Conservation (phyloP, 2,888 invertebrate species). For the Cerastis leucographa region DNA sequence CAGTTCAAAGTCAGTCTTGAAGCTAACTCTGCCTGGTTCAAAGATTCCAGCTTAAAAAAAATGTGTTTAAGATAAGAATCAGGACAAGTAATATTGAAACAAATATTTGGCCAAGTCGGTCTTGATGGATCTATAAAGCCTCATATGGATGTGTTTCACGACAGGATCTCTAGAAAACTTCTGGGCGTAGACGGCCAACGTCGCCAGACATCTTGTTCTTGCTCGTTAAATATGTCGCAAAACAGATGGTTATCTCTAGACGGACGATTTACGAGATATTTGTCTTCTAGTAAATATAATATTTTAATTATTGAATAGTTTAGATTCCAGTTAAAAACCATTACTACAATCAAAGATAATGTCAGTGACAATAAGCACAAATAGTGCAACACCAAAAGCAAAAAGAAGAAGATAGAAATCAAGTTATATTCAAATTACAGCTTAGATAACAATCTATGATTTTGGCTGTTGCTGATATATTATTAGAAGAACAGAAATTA, state of each 20-base stretch:
- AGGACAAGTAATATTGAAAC: not conserved
- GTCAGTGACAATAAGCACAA: no score
- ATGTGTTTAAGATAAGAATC: not conserved
- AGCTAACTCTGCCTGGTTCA: conserved; percentile 95
- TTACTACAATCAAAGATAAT: no score
- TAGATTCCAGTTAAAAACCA: conserved; percentile 93
- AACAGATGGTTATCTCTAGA: not conserved
- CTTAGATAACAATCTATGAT: conserved; percentile 16
- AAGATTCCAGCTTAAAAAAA: conserved; percentile 93
- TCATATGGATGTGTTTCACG: not conserved
- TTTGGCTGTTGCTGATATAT: conserved; percentile 4
- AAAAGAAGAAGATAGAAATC: not conserved
- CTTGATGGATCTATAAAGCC: not conserved
- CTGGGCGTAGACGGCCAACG: not conserved
- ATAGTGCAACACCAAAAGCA: no score
- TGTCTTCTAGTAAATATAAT: not conserved
- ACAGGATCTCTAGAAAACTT: not conserved
- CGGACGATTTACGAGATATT: not conserved
- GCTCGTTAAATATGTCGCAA: not conserved
- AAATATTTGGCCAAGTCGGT: not conserved
- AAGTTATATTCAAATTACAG: conserved; percentile 11
- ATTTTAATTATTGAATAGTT: conserved; percentile 93
- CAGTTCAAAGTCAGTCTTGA: conserved; percentile 97
- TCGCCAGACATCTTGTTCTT: not conserved
- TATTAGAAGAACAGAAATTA: conserved; percentile 33